These are phyloP conservation scores for Phylloscopus trochilus DNA, from an alignment of 2,113 vertebrate species.

Conservation along the genomic window DNA sequence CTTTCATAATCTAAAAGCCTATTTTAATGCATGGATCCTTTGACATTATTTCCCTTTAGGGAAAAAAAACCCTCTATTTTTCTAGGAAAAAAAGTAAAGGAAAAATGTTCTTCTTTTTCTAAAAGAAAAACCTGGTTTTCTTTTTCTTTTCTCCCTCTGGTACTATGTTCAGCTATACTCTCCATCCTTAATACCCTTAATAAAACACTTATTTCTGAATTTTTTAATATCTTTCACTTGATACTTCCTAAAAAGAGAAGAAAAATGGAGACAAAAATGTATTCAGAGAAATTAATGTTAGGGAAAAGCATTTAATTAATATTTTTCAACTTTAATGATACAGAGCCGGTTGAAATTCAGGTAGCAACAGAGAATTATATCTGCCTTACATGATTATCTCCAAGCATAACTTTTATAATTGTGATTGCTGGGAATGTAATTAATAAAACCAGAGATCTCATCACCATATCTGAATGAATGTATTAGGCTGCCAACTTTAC, in stretches of 20 bases:
- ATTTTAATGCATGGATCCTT: background rate
- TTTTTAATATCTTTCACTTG: slow-evolving; percentile 5
- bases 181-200: background rate
- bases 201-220: background rate
- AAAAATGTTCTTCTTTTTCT: background rate
- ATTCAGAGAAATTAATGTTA: background rate
- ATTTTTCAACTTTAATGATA: slow-evolving; percentile 27
- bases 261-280: background rate
- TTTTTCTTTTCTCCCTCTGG: background rate
- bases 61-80: background rate
- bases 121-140: background rate
- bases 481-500: background rate
- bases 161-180: background rate
- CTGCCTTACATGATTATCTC: slow-evolving; percentile 34
- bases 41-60: background rate
- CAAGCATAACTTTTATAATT: slow-evolving; percentile 47
- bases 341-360: slow-evolving; percentile 16
- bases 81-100: background rate
- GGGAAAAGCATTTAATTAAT: slow-evolving; percentile 33
- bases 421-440: slow-evolving; percentile 23
- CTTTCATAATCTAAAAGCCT: background rate
- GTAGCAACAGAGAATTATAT: slow-evolving; percentile 22
- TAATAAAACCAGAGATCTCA: slow-evolving; percentile 54
- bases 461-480: slow-evolving; percentile 17
- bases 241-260: background rate